These are phyloP conservation scores for Drosophila micromelanica DNA, from an alignment of 1,140 invertebrate species.

Conservation along the genomic window DNA sequence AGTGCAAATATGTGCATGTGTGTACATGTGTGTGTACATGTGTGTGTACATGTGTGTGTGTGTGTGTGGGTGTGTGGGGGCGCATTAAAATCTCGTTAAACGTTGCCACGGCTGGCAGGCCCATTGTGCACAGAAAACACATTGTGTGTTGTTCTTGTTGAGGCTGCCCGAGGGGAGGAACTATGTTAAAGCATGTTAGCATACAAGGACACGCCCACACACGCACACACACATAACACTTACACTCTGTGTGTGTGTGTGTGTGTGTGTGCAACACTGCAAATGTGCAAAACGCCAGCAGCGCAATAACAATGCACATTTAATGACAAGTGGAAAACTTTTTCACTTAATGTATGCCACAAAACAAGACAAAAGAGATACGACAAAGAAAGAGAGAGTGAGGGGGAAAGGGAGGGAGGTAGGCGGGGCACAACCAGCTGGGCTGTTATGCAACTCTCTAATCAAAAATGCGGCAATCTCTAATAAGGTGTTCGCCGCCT, in stretches of 20 bases:
- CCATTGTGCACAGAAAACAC: conserved; percentile 37
- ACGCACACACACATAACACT: too few relatives aligned
- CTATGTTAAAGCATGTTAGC: conserved; percentile 7
- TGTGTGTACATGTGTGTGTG: conserved; percentile 12
- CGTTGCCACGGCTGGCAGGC: conserved; percentile 58
- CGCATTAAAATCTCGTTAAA: conserved; percentile 79
- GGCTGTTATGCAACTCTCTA: too few relatives aligned
- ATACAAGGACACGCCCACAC: conserved; percentile 23
- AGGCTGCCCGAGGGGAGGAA: conserved; percentile 13
- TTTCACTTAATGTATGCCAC: conserved; percentile 78
- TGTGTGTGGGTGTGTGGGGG: conserved; percentile 11
- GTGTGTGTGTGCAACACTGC: conserved; percentile 30
- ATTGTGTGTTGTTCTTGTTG: conserved; percentile 28
- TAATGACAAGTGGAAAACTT: conserved; percentile 82
- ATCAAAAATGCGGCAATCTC: too few relatives aligned
- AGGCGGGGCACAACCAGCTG: neutral
- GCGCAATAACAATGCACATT: conserved; percentile 75
- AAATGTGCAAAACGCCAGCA: conserved; percentile 51
- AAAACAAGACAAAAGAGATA: conserved; percentile 18
- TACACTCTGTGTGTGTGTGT: conserved; percentile 49
- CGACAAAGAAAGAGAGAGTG: neutral
- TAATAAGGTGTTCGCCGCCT: too few relatives aligned
- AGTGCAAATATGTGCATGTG: conserved; percentile 52
- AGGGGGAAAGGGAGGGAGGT: conserved; percentile 25
- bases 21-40: conserved; percentile 18